Percentiles rank a stretch among this genome's conserved stretches.
These are phyloP conservation scores for Zosterops borbonicus DNA, from an alignment of 2,113 vertebrate species.

Conservation along the genomic window DNA sequence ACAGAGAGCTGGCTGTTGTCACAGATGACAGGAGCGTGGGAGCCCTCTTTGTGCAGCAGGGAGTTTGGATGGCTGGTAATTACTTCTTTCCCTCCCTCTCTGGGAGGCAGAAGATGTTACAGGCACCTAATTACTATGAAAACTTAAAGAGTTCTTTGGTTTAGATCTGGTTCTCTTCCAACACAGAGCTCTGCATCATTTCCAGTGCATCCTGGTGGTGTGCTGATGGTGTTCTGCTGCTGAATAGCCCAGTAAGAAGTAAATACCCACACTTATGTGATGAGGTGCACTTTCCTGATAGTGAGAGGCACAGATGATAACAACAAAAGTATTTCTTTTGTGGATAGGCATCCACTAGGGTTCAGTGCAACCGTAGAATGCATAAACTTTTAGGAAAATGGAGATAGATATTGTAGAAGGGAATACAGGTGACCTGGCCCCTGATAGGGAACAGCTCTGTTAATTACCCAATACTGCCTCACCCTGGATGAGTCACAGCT, in stretches of 20 bases:
- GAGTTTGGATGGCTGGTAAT: slow-evolving; percentile 33
- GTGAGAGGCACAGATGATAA: background rate
- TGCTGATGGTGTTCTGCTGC: background rate
- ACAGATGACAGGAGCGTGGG: slow-evolving; percentile 28
- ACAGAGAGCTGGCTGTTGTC: slow-evolving; percentile 20
- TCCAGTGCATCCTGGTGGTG: background rate
- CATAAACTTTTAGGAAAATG: background rate
- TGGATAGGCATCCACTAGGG: background rate
- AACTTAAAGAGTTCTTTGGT: background rate
- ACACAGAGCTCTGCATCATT: background rate
- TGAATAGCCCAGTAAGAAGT: background rate
- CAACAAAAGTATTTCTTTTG: background rate
- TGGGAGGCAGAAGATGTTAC: slow-evolving; percentile 6
- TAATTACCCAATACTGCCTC: background rate
- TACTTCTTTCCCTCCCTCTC: background rate
- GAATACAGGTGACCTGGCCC: background rate
- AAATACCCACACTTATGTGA: background rate
- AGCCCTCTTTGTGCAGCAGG: background rate
- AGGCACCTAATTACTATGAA: slow-evolving; percentile 4
- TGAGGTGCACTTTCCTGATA: background rate
- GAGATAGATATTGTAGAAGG: background rate
- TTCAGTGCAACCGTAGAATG: background rate
- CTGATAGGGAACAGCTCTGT: background rate
- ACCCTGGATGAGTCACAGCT: background rate
- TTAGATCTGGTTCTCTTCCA: background rate